Evolutionary conservation across 2,797 vertebrate genomes (phyloP), one percentile per base, ranked within the genome.

Genomic region (Ptychobarbus kaznakovi): DNA sequence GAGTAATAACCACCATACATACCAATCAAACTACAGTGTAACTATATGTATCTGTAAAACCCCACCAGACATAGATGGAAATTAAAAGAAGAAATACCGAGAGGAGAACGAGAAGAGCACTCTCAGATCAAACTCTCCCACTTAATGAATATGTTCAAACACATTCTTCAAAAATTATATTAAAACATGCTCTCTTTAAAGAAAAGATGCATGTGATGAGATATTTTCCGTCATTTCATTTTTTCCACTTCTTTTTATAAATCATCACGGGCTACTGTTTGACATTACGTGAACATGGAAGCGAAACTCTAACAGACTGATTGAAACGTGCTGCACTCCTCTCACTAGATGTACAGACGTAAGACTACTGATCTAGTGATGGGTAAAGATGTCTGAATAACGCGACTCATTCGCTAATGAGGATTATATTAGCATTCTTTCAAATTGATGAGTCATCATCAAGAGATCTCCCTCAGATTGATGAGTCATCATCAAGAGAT

Each of bases 341-440:
- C 63, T 86, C 65, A 20, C 53, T 61, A 49, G 72, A 75, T 61
- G n/a, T 68, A 81, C 61, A 75, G 38, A 81, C 2, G 49, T 32
- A 66, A 66, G 35, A 68, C n/a, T 56, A 58, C 22, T 35, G 66
- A 72, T 77, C 35, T 42, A 38, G 42, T 12, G 53, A 35, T 40
- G 32, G 42, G 49, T 66, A 44, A 74, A 74, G 6, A 28, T 72
- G 87, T 82, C 89, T 83, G 25, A 46, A 89, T 80, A 51, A 12
- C 13, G 5, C 49, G 65, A 32, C 78, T 66, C 78, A 22, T 20
- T 66, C n/a, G 18, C 79, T 81, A 81, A 81, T 56, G 63, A 80
- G 63, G 25, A 51, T 80, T 80, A 38, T 66, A 66, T 80, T 68
- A 49, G 44, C 63, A 80, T 68, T 80, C 42, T 80, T 66, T 80